Evolutionary conservation across 2,797 vertebrate genomes (phyloP).

Genomic region (Oreortyx pictus): DNA sequence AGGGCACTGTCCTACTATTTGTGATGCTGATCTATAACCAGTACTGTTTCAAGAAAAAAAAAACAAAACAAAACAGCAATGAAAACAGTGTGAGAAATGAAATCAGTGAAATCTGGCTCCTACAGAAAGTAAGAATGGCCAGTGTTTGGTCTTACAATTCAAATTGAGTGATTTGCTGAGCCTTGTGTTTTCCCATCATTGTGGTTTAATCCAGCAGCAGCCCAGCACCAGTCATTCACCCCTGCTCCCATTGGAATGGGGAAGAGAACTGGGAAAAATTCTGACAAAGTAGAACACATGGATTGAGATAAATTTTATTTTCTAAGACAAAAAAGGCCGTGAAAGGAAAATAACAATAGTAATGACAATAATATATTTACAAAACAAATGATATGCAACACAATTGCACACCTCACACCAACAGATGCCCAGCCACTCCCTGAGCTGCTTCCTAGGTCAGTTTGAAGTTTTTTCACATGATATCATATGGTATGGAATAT

Average conservation of each 20-base stretch:
- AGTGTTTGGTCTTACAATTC: neutral
- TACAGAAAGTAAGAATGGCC: neutral
- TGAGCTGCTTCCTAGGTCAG: too few relatives aligned
- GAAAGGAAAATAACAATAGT: neutral
- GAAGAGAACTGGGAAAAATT: neutral
- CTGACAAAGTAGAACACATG: neutral
- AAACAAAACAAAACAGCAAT: neutral
- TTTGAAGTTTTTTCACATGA: neutral
- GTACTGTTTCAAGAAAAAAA: neutral
- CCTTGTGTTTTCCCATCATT: neutral
- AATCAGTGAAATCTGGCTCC: neutral
- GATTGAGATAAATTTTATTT: neutral
- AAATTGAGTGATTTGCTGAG: fast-evolving
- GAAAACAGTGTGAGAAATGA: neutral
- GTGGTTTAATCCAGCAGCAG: neutral
- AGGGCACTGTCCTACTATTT: neutral
- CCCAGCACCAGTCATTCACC: neutral
- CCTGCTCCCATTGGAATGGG: neutral
- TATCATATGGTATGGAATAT: neutral
- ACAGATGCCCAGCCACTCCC: neutral
- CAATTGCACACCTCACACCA: neutral
- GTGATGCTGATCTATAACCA: neutral
- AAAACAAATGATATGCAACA: neutral
- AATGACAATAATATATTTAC: neutral
- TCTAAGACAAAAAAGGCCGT: neutral